Conservation (phyloP, 2,888 invertebrate genomes). For the Kryphioiulus occultus region DNA sequence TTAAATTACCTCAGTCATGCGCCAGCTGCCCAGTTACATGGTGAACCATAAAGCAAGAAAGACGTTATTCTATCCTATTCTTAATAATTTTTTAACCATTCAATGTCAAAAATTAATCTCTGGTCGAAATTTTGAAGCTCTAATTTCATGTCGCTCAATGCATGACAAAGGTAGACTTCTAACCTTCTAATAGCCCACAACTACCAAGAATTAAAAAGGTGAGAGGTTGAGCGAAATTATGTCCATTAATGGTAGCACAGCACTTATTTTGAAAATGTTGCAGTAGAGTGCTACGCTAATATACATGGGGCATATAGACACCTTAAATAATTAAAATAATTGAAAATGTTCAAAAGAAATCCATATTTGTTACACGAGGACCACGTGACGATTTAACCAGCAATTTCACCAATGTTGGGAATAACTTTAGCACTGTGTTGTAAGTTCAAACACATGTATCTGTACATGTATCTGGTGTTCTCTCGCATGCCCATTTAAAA, state of each 20-base stretch:
- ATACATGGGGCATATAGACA: neutral
- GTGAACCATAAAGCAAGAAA: neutral
- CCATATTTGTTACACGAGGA: neutral
- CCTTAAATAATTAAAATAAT: neutral
- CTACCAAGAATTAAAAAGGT: neutral
- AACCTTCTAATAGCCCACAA: neutral
- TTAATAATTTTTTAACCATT: neutral
- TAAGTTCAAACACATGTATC: too few relatives aligned
- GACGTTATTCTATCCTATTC: neutral
- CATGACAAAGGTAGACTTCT: neutral
- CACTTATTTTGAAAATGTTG: neutral
- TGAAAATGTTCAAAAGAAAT: neutral
- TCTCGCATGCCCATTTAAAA: too few relatives aligned
- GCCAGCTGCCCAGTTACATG: slow-evolving; percentile 14
- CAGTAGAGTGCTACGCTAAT: neutral
- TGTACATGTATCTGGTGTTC: too few relatives aligned
- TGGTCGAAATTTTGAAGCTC: neutral
- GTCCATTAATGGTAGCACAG: neutral
- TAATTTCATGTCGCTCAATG: neutral
- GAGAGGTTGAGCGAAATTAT: neutral
- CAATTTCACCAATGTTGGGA: neutral
- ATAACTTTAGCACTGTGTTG: neutral
- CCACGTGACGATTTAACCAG: neutral
- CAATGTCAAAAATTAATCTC: neutral
- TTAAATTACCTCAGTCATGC: neutral